Base-by-base conservation (phyloP, 1,140 invertebrate genomes). In the Drosophila rhopaloa region DNA sequence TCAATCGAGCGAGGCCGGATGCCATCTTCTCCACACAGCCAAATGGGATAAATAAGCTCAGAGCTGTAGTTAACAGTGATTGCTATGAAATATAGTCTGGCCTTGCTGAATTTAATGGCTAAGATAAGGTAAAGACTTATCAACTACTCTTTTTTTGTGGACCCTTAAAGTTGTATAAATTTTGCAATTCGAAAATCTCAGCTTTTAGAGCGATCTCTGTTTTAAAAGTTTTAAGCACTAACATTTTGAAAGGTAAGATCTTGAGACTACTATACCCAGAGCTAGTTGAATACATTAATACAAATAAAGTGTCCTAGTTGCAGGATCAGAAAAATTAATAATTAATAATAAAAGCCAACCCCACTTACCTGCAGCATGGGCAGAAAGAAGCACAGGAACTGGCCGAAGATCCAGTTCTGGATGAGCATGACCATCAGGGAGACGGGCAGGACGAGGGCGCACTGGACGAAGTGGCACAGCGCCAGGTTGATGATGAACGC, bases 381-480 rank as follows among this genome's bases (percentile, higher is more conserved):
- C 47, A 96, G 78, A 83, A 96, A 95, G 79, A 94, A 96, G 91
- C 96, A 96, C n/a, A 96, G 83, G 76, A 96, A 95, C 65, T 95
- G 94, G 6, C 96, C 96, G 70, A 96, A 95, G 46, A 96, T 93
- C 96, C 96, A 96, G 88, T 96, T 96, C 76, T 96, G 94, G 38
- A 96, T 92, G 2, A 96, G 93, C 68, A 96, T 92, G 37, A 96
- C 95, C 60, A 95, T 94, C 53, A 96, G 77, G 1, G 95, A 94
- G 1, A 96, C 93, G 5, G 96, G 96, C 72, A 96, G 76, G 7
- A 96, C 95, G 56, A 95, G 85, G 9, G 95, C 77, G 80, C 95
- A 95, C 89, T 96, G 95, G 13, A 96, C 91, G 0, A 96, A 89
- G 81, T 96, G 95, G 55, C 95, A 95, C 14, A 96, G 83, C 0